Conservation (phyloP, 2,113 vertebrate species). For the Scomber colias region DNA sequence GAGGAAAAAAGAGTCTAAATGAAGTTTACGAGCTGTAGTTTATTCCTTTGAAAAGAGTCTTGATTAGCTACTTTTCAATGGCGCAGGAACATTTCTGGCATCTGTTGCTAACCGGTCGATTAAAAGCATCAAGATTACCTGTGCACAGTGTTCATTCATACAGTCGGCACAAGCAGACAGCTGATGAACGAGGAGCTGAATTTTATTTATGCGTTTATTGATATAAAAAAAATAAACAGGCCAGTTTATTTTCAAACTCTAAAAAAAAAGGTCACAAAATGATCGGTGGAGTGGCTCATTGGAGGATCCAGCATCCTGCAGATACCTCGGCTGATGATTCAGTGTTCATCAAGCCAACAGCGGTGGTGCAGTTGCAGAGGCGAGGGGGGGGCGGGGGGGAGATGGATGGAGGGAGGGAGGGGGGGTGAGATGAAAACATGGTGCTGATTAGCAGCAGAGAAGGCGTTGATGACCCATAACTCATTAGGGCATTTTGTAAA, state of each 20-base stretch:
- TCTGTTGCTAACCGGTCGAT: too few relatives aligned
- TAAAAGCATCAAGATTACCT: too few relatives aligned
- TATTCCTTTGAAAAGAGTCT: too few relatives aligned
- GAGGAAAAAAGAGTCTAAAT: too few relatives aligned
- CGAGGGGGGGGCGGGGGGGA: neutral
- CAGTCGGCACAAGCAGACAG: too few relatives aligned
- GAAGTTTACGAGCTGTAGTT: too few relatives aligned
- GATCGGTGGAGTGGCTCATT: too few relatives aligned
- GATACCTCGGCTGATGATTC: neutral
- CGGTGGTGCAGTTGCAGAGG: neutral
- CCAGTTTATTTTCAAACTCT: neutral
- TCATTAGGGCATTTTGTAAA: slow-evolving; percentile 54
- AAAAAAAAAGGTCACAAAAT: neutral
- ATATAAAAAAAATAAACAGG: neutral
- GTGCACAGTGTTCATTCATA: too few relatives aligned
- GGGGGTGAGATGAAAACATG: neutral
- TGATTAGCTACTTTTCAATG: too few relatives aligned
- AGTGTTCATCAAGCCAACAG: slow-evolving; percentile 60
- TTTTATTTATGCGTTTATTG: neutral
- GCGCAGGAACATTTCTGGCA: too few relatives aligned
- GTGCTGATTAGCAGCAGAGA: slow-evolving; percentile 71
- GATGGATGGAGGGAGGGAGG: neutral
- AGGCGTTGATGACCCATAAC: slow-evolving; percentile 73
- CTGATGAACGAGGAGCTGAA: too few relatives aligned
- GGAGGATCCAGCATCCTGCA: neutral